Base-by-base conservation (phyloP, 2,888 invertebrate species). In the Drosophila leonis region DNA sequence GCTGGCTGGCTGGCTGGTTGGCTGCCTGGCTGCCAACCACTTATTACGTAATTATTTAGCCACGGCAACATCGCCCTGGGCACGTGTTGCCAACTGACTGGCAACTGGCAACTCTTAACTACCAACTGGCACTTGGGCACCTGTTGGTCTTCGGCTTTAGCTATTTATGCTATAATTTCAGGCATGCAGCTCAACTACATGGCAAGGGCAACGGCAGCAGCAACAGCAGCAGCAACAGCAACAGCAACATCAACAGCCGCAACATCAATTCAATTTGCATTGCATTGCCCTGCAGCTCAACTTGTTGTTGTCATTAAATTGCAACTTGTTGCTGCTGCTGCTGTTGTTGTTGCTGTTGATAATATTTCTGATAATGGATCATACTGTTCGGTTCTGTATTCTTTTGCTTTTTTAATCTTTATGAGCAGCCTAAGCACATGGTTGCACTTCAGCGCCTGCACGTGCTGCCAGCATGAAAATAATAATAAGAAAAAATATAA, bases 1-100 rank as follows among this genome's bases (percentile, higher is more conserved):
- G 39, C 41, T 35, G 62, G 48, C n/a, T n/a, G n/a, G n/a, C 61
- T 63, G 67, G 44, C 73, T 78, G 61, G 52, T 29, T 33, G 60
- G 59, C 65, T 65, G 75, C 57, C 74, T 79, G 62, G 62, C 82
- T 82, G 85, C 88, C 79, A 90, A 90, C 90, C 90, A 90, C 87
- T 91, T 90, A 90, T 90, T 90, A 90, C 91, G 90, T 90, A 90
- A 91, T 90, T 90, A 91, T 90, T 90, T 90, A 83, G 84, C 87
- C 83, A 84, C 78, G 83, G 72, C 78, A 80, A 79, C 82, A 88
- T 86, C 68, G 84, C 84, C 84, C 65, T 70, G 79, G 79, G 80
- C 80, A 80, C 81, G 81, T 80, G 80, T 80, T 80, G 80, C 72
- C 78, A 79, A 78, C 79, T 76, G 80, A 80, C 76, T 67, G 67